phyloP scores from a whole-genome alignment of 30 jellyfish, hydroid and myxozoan species.

The Aurelia sp. region DNA sequence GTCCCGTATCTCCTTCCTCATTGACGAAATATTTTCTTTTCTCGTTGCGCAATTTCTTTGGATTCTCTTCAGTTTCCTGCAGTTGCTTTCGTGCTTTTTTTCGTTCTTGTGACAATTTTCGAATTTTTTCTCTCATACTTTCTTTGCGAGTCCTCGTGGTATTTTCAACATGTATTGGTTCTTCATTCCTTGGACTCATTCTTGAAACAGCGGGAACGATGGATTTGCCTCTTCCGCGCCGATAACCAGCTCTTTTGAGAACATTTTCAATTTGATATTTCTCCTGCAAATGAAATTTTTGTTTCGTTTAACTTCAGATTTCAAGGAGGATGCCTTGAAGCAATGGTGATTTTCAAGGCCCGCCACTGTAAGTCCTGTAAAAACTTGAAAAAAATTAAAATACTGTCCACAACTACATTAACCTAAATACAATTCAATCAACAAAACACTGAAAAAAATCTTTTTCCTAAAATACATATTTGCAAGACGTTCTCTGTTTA shows the following conservation, averaged over 20 bases:
- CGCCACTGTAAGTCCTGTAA: too few relatives aligned
- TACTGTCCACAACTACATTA: too few relatives aligned
- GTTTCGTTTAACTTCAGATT: neutral
- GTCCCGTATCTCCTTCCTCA: neutral
- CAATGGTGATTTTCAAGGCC: neutral
- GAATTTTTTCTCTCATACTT: conserved; percentile 41
- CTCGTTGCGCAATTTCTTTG: neutral
- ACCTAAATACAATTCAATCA: too few relatives aligned
- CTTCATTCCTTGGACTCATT: neutral
- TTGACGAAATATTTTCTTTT: neutral
- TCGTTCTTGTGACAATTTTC: conserved; percentile 10
- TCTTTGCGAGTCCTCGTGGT: neutral
- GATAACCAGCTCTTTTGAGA: conserved; percentile 57
- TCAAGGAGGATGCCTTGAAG: neutral
- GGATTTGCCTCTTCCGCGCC: conserved; percentile 76
- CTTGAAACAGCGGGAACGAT: conserved; percentile 69
- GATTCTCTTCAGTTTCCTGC: neutral
- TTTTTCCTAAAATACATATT: too few relatives aligned
- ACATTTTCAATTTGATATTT: conserved; percentile 44
- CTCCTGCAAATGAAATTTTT: conserved; percentile 37
- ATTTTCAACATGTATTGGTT: neutral
- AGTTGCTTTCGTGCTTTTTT: neutral
- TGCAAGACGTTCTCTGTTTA: too few relatives aligned
- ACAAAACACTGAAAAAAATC: too few relatives aligned
- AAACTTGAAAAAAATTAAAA: too few relatives aligned